phyloP scores from a whole-genome alignment of 2,113 vertebrate species.

The Calyptomena viridis region DNA sequence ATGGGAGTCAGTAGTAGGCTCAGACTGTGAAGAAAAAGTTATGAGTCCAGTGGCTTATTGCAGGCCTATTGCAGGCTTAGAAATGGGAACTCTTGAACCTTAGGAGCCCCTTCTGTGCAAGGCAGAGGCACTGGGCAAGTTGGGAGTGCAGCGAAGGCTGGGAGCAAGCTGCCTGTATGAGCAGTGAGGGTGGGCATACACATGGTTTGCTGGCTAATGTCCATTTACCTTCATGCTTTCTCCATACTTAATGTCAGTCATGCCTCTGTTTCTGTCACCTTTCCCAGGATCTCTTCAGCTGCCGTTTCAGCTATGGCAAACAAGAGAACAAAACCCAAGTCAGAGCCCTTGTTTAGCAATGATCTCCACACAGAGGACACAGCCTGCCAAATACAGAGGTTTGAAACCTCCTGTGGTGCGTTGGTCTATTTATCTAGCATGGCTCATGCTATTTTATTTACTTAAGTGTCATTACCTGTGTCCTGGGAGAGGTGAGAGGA shows the following conservation, averaged over 20 bases:
- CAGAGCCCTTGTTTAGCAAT: background rate
- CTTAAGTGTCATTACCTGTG: background rate
- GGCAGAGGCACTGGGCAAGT: background rate
- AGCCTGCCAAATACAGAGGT: background rate
- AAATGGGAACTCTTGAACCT: background rate
- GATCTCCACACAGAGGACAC: background rate
- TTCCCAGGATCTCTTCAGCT: background rate
- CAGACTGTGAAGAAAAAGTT: background rate
- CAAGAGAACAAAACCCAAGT: background rate
- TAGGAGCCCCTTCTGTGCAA: fast-evolving
- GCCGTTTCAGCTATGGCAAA: background rate
- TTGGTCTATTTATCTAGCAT: background rate
- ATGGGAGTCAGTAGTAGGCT: fast-evolving
- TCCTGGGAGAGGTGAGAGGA: background rate
- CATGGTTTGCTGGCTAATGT: background rate
- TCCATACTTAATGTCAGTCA: background rate
- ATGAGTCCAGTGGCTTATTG: background rate
- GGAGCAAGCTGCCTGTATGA: background rate
- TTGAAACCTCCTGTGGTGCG: background rate
- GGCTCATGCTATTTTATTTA: conserved; percentile 17
- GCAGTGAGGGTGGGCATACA: background rate
- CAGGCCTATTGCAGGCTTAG: background rate
- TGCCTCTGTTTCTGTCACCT: background rate
- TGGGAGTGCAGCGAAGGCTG: background rate
- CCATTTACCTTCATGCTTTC: background rate